Base-by-base conservation (phyloP, 2,797 vertebrate genomes). In the Darevskia nairensis region DNA sequence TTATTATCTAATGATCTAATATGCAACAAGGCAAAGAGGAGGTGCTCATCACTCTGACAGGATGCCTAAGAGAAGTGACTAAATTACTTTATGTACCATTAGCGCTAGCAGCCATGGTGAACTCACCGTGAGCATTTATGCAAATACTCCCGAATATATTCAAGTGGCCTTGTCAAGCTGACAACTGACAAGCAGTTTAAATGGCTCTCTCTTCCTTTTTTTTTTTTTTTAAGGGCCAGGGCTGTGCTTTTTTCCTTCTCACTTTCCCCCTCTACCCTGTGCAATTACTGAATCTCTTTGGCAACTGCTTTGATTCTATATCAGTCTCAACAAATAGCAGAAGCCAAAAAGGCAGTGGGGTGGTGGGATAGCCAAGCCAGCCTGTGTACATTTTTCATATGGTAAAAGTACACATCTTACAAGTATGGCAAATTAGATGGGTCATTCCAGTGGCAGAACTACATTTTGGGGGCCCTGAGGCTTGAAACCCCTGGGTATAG, bases 1-100 rank as follows among this genome's bases (percentile, higher is more conserved):
- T 97, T 97, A 97, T 98, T 97, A 97, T 97, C 96, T 96, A 97
- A 97, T 97, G 97, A 98, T 98, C 96, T 97, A 97, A 97, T 97
- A 96, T 96, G 96, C 97, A 97, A 95, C 96, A 96, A 97, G 96
- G 96, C 96, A 95, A 96, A 97, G 96, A 96, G 95, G 96, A 89
- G 94, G 94, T 90, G 96, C 97, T 97, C 96, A 95, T 97, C 96
- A 96, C 95, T 89, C 96, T 97, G 97, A 97, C 97, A 95, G 96
- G 95, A 96, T 95, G 96, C 96, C 76, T 94, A 92, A 94, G 95
- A 97, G 97, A 97, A 97, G 96, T 96, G 96, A 97, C 97, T 97
- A 96, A 97, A 97, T 97, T 96, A 97, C 97, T 97, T 96, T 96
- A 96, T 96, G 96, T 97, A 96, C 97, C 97, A 97, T 97, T 97